A percentile compares a stretch with the other conserved stretches of the same genome.
These are phyloP conservation scores for Ptychadena robeensis DNA, from an alignment of 2,797 vertebrate species.

Conservation along the genomic window DNA sequence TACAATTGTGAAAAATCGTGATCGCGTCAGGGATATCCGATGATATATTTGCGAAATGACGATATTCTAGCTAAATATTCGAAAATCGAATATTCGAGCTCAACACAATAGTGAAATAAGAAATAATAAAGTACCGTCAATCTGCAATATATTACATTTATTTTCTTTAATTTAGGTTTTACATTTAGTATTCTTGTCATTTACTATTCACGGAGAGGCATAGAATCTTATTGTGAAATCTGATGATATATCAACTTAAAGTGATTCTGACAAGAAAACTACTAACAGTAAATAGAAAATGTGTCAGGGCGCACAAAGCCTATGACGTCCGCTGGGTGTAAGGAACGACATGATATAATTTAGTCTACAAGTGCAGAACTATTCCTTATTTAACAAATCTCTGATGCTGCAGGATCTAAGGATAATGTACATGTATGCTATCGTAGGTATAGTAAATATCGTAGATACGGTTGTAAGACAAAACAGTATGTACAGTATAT, in stretches of 20 bases:
- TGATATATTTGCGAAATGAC: too few relatives aligned
- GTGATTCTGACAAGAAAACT: conserved; percentile 24
- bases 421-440: not conserved
- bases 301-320: conserved; percentile 16
- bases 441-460: not conserved
- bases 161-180: not conserved
- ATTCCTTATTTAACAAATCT: not conserved
- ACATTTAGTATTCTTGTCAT: not conserved
- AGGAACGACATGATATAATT: conserved; percentile 17
- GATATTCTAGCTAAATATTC: too few relatives aligned
- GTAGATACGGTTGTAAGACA: not conserved
- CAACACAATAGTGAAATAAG: too few relatives aligned
- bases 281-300: conserved; percentile 14
- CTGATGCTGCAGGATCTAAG: not conserved
- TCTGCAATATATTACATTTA: not conserved
- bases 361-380: not conserved
- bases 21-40: too few relatives aligned
- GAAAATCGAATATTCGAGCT: too few relatives aligned
- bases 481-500: not conserved
- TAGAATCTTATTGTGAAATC: not conserved
- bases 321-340: not conserved
- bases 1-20: too few relatives aligned
- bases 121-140: too few relatives aligned
- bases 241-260: not conserved
- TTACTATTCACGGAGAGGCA: conserved; percentile 3